Percentiles rank a stretch among this genome's conserved stretches.
phyloP scores from a whole-genome alignment of 2,113 vertebrate species.

The Halcyon senegalensis region DNA sequence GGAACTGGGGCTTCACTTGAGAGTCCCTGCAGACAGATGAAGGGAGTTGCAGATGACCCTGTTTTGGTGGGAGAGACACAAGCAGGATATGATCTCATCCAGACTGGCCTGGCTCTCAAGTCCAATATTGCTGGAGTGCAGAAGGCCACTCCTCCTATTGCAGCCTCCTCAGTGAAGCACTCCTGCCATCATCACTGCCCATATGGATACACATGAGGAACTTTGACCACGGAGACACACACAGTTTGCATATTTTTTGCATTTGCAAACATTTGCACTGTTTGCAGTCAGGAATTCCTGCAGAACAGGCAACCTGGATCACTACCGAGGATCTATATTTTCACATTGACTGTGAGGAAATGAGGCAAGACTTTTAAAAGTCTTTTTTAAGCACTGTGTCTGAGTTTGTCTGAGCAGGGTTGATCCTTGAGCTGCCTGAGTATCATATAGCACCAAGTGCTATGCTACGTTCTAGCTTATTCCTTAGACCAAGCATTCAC shows the following conservation, averaged over 20 bases:
- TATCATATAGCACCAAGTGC: not conserved
- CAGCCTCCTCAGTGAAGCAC: not conserved
- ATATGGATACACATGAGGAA: accelerated
- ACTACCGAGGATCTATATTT: not conserved
- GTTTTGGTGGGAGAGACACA: not conserved
- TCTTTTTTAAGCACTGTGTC: not conserved
- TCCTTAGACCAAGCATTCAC: not conserved
- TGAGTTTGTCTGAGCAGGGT: not conserved
- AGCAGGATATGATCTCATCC: not conserved
- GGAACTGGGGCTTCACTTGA: not conserved
- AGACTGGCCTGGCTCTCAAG: not conserved
- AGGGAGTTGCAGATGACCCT: not conserved
- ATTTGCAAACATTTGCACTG: too few species aligned
- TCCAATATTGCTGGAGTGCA: not conserved
- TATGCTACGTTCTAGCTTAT: not conserved
- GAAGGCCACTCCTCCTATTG: not conserved
- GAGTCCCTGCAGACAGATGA: not conserved
- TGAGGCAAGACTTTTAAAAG: not conserved
- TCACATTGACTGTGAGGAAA: not conserved
- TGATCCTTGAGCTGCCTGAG: not conserved
- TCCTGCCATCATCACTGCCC: not conserved
- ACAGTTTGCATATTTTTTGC: not conserved
- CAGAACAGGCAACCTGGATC: not conserved
- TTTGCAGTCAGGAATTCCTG: not conserved
- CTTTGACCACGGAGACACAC: not conserved